Conservation (phyloP, 2,113 vertebrate genomes). For the Saguinus midas region DNA sequence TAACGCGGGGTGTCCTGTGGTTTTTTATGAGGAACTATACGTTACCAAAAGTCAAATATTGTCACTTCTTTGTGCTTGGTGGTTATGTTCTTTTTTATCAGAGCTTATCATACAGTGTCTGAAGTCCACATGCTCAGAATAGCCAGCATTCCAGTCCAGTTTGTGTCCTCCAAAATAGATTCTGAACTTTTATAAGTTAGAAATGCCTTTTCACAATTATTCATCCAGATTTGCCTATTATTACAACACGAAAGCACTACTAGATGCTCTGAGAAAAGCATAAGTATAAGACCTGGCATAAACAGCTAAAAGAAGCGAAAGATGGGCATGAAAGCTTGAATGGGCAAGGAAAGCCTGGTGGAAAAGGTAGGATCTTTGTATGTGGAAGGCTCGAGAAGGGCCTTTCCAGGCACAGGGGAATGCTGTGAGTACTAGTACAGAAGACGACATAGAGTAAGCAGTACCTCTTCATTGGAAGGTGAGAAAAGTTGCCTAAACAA, state of each 20-base stretch:
- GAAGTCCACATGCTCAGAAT: neutral
- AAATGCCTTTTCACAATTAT: neutral
- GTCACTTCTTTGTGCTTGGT: neutral
- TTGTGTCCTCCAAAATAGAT: neutral
- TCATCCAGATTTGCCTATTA: neutral
- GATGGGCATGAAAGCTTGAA: neutral
- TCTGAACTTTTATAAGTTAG: neutral
- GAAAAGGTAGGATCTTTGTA: neutral
- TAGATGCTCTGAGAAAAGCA: neutral
- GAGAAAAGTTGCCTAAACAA: neutral
- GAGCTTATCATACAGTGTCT: neutral
- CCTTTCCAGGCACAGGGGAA: neutral
- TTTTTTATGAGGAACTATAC: too few relatives aligned
- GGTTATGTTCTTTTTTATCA: neutral
- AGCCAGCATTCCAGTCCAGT: neutral
- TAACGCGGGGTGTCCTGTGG: neutral
- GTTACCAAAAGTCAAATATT: neutral
- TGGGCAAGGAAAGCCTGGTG: neutral
- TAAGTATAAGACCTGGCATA: neutral
- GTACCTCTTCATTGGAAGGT: neutral
- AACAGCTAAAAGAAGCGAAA: neutral
- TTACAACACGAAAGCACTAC: neutral
- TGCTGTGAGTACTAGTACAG: neutral
- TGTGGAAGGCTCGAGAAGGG: neutral
- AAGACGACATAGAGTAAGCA: neutral